Conservation (phyloP, 2,113 vertebrate species). For the Carollia perspicillata region DNA sequence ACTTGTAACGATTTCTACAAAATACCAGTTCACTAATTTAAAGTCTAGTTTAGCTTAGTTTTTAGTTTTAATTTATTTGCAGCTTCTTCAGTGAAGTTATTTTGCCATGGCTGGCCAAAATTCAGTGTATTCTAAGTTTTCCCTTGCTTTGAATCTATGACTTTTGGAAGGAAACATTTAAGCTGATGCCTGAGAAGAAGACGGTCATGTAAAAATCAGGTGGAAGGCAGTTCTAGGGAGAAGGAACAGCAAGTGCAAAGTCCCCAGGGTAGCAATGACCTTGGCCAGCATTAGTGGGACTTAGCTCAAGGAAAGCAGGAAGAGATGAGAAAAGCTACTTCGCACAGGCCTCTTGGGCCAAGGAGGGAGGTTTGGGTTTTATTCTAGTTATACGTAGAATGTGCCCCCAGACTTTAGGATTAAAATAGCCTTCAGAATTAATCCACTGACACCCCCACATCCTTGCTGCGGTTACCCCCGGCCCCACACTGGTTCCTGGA, state of each 20-base stretch:
- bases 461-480: background rate
- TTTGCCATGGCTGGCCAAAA: constrained; percentile 51
- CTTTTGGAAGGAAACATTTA: constrained; percentile 41
- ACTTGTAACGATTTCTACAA: constrained; percentile 46
- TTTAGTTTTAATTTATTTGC: constrained; percentile 63
- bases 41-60: constrained; percentile 50
- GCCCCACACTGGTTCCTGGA: background rate
- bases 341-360: background rate
- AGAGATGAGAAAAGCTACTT: background rate
- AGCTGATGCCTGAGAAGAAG: background rate
- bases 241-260: background rate
- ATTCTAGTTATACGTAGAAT: background rate
- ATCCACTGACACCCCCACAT: background rate
- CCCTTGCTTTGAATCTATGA: constrained; percentile 56
- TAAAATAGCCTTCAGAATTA: background rate
- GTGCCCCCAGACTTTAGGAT: background rate
- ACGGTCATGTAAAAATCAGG: background rate
- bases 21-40: constrained; percentile 8
- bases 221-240: background rate
- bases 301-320: background rate
- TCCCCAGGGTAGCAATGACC: background rate
- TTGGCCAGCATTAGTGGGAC: background rate
- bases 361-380: background rate
- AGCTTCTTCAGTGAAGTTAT: constrained; percentile 64
- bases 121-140: constrained; percentile 61